These are phyloP conservation scores for Eidolon helvum DNA, from an alignment of 2,113 vertebrate genomes.

Conservation along the genomic window DNA sequence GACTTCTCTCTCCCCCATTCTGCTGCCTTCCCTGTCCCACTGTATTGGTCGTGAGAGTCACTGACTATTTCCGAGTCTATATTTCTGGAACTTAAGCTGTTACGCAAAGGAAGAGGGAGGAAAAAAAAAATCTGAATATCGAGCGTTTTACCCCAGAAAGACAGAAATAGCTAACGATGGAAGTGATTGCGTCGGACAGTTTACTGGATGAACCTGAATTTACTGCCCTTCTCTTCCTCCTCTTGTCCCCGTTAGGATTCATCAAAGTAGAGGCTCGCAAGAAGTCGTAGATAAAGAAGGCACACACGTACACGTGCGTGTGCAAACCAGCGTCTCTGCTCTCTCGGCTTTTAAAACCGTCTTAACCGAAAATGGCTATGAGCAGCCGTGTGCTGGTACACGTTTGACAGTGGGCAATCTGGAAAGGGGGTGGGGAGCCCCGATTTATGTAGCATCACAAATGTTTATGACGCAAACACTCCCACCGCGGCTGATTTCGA, in stretches of 20 bases:
- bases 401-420: not conserved
- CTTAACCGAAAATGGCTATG: not conserved
- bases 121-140: not conserved
- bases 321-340: not conserved
- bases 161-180: not conserved
- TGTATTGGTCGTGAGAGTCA: not conserved
- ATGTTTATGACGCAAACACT: not conserved
- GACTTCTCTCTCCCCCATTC: fast-evolving
- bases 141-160: not conserved
- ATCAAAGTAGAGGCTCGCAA: not conserved
- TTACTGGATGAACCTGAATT: not conserved
- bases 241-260: not conserved
- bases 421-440: no score
- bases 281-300: not conserved
- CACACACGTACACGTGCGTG: fast-evolving
- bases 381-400: not conserved
- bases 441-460: fast-evolving
- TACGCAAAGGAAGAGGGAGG: not conserved
- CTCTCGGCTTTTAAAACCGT: not conserved
- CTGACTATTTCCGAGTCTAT: not conserved
- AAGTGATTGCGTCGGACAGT: not conserved
- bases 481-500: fast-evolving
- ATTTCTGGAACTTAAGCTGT: not conserved
- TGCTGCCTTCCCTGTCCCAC: not conserved
- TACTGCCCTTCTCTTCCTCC: not conserved